A percentile compares a stretch with the other conserved stretches of the same genome.
Conservation (phyloP, 2,797 vertebrate genomes). For the Muraenolepis orangiensis region DNA sequence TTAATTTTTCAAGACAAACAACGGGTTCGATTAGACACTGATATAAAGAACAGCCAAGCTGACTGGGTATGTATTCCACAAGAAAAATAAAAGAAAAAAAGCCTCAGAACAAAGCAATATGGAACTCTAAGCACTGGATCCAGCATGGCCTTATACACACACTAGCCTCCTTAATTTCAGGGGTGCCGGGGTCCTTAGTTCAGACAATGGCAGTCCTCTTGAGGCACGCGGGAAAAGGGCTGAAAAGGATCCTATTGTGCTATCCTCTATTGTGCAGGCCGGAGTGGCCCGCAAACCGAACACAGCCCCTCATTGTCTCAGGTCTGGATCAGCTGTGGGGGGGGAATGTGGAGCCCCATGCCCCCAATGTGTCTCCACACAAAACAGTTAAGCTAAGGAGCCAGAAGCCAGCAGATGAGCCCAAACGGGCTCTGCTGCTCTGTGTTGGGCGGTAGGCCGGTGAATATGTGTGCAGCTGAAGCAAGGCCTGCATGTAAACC, state of each 20-base stretch:
- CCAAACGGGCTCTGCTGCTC: slow-evolving; percentile 30
- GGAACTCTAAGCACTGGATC: slow-evolving; percentile 25
- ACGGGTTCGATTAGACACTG: neutral
- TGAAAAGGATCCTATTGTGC: slow-evolving; percentile 74
- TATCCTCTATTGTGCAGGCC: slow-evolving; percentile 66
- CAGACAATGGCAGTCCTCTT: slow-evolving; percentile 65
- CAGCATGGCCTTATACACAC: slow-evolving; percentile 34
- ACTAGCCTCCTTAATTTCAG: slow-evolving; percentile 45
- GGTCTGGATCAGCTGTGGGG: slow-evolving; percentile 64
- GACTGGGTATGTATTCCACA: slow-evolving; percentile 14
- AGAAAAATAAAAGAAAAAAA: no score
- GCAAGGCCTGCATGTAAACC: neutral
- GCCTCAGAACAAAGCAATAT: slow-evolving; percentile 17
- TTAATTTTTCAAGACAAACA: neutral
- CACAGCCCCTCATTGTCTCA: slow-evolving; percentile 72
- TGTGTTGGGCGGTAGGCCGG: slow-evolving; percentile 44
- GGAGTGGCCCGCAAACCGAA: slow-evolving; percentile 71
- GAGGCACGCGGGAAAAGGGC: slow-evolving; percentile 62
- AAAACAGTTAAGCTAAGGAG: slow-evolving; percentile 60
- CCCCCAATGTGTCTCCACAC: slow-evolving; percentile 60
- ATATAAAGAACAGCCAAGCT: neutral
- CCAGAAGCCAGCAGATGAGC: slow-evolving; percentile 1
- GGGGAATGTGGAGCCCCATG: slow-evolving; percentile 54
- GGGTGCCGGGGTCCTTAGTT: slow-evolving; percentile 50
- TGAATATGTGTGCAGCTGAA: slow-evolving; percentile 43